Conservation (phyloP, 37 sponge, comb jelly and placozoan species). For the Ephydatia muelleri region DNA sequence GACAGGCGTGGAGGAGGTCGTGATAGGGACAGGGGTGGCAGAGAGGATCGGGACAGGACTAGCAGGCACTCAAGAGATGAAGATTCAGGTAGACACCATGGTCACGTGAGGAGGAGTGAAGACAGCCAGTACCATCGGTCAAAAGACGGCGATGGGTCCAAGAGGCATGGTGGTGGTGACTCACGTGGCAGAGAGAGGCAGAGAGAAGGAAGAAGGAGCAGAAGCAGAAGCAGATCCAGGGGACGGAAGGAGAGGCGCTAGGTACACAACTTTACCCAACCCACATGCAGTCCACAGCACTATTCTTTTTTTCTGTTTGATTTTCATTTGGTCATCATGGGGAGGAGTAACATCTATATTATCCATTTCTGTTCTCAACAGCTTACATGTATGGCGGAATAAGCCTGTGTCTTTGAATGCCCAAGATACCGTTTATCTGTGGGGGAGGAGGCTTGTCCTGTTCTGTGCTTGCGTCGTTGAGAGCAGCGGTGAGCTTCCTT, state of each 20-base stretch:
- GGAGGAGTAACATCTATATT: not conserved
- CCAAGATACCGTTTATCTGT: not conserved
- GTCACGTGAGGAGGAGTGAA: not conserved
- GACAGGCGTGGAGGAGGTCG: conserved; percentile 33
- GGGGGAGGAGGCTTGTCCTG: not conserved
- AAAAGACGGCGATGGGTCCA: not conserved
- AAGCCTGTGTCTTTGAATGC: not conserved
- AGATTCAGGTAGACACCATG: not conserved
- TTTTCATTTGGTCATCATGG: not conserved
- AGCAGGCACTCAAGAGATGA: not conserved
- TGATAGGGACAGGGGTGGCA: conserved; percentile 6
- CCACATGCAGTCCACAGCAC: not conserved
- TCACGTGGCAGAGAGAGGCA: not conserved
- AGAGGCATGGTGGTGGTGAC: not conserved
- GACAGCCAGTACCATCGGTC: not conserved
- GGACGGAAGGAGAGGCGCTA: not conserved
- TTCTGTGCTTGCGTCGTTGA: not conserved
- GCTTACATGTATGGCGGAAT: not conserved
- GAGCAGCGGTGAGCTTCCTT: not conserved
- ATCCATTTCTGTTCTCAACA: not conserved
- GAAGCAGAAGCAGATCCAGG: conserved; percentile 13
- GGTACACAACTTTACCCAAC: no score
- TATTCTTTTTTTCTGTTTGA: no score
- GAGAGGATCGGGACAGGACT: not conserved
- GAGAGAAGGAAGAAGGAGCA: conserved; percentile 7